Base-by-base conservation (phyloP, 2,888 invertebrate species). In the Athripsodes cinereus region DNA sequence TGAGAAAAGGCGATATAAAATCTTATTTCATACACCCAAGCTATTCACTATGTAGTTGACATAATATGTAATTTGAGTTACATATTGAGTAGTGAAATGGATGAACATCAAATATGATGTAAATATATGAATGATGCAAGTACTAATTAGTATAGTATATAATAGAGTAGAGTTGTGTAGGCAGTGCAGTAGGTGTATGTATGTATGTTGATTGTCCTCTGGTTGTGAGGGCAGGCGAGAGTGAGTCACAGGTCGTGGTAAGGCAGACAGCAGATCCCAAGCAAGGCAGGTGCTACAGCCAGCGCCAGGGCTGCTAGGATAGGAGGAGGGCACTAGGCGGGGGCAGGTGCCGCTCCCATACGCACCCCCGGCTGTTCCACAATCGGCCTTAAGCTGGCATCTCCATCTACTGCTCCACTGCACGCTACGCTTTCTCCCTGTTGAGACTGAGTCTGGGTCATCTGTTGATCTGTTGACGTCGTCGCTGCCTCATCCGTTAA, bases 401-500 rank as follows among this genome's bases (percentile, higher is more conserved):
- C 63, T 2, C 61, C 63, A 54, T 63, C 63, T 19, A 63, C 60
- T 18, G 51, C 19, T 13, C 52, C 49, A 16, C 52, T 47, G 47
- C 62, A 55, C 22, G 34, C 21, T 34, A 40, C 20, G 21, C 59
- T 51, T 31, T 34, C 57, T 31, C 51, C 46, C 10, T 20, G 16
- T 21, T 13, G 22, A 53, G 19, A 19, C 20, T 49, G 48, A 11
- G 21, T 19, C 44, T 44, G 44, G 3, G 10, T 26, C 19, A 20
- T 2, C 13, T 47, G 47, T 20, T 47, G 47, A 18, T 47, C 84
- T 1, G 77, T 80, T 0, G 55, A 83, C 20, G 81, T 80, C 64
- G 69, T 69, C 63, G 69, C 68, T 63, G 66, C 66, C 26, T 82
- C 82, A 62, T 80, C 80, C 62, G 83, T 78, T 66, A 85, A 75